Conservation (phyloP, 2,888 invertebrate species). For the Pristionchus entomophagus region DNA sequence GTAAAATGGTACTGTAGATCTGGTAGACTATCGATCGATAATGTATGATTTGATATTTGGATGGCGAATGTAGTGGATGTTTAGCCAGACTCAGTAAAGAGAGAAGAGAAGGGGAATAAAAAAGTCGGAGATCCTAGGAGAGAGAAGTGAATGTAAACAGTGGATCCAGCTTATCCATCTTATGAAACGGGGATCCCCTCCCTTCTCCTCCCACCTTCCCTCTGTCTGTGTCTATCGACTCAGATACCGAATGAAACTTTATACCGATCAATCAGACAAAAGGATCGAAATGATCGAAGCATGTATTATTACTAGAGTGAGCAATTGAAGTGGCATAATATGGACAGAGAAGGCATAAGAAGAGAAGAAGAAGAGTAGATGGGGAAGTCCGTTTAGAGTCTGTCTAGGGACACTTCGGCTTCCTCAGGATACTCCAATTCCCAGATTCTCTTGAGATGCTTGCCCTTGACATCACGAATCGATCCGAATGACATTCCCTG, state of each 20-base stretch:
- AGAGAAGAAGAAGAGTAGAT: background rate
- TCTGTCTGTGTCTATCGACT: background rate
- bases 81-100: slow-evolving; percentile 8
- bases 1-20: no score
- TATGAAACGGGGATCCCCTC: background rate
- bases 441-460: slow-evolving; percentile 76
- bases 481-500: slow-evolving; percentile 75
- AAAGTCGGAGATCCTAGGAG: background rate
- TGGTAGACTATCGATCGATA: background rate
- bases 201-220: background rate
- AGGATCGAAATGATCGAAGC: background rate
- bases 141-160: slow-evolving; percentile 15
- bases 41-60: background rate
- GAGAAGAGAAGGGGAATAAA: slow-evolving; percentile 13
- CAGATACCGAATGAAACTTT: slow-evolving; percentile 22
- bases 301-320: slow-evolving; percentile 20
- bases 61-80: background rate
- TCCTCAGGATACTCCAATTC: slow-evolving; percentile 74
- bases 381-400: slow-evolving; percentile 63
- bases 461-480: slow-evolving; percentile 75
- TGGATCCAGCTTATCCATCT: background rate
- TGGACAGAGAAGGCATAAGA: slow-evolving; percentile 1
- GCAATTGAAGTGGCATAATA: slow-evolving; percentile 24
- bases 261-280: slow-evolving; percentile 15
- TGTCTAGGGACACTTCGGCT: slow-evolving; percentile 70